Conservation (phyloP, 2,797 vertebrate species). For the Melanitta fusca region DNA sequence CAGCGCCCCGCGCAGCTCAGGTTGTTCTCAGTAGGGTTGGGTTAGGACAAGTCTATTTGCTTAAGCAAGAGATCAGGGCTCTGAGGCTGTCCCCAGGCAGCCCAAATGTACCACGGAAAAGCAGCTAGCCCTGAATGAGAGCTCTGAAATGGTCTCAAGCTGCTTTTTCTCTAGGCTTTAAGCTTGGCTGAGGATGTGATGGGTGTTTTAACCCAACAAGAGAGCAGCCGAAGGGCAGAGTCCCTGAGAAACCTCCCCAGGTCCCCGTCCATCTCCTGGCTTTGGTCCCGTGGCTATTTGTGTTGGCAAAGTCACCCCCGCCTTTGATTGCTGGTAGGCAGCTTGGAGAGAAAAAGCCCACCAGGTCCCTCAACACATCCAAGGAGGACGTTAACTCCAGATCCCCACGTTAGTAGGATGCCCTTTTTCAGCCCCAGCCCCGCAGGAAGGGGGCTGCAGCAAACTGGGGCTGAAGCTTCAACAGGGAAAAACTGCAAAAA, state of each 20-base stretch:
- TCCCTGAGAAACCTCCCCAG: fast-evolving
- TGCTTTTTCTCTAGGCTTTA: background rate
- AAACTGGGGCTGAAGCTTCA: background rate
- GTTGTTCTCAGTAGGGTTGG: background rate
- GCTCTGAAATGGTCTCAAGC: background rate
- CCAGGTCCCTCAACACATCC: background rate
- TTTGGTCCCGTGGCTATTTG: fast-evolving
- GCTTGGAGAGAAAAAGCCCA: background rate
- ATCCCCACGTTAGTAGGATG: background rate
- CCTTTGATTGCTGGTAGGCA: background rate
- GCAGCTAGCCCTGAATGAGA: fast-evolving
- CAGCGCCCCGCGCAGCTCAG: background rate
- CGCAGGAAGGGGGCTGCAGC: fast-evolving
- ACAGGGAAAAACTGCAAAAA: fast-evolving
- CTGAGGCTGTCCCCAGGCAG: background rate
- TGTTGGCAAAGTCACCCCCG: too few species aligned
- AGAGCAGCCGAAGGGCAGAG: background rate
- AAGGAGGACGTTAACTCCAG: background rate
- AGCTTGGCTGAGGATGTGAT: background rate
- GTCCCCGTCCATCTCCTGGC: fast-evolving
- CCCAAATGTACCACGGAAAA: fast-evolving
- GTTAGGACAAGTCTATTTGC: background rate
- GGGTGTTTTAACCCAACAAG: background rate
- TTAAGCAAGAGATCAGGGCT: background rate
- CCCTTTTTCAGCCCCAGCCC: background rate